Conservation (phyloP, 2,888 invertebrate genomes). For the Hartigia nigra region DNA sequence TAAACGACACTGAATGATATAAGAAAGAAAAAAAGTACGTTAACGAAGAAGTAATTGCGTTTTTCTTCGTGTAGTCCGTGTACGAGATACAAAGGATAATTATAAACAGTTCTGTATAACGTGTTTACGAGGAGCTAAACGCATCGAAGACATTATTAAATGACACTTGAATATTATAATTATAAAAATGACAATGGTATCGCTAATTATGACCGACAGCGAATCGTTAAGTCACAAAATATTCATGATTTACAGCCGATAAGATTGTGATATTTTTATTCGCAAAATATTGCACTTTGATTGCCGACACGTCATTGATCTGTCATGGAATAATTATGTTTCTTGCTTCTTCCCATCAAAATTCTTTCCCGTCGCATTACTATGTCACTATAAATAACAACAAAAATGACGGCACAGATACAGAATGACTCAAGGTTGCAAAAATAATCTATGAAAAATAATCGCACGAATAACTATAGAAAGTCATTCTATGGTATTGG, state of each 20-base stretch:
- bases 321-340: not conserved
- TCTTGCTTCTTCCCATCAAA: not conserved
- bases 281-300: not conserved
- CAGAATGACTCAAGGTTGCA: not conserved
- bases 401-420: not conserved
- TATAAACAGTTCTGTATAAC: too few relatives aligned
- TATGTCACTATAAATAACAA: not conserved
- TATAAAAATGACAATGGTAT: not conserved
- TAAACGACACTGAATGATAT: too few relatives aligned
- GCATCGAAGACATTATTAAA: not conserved
- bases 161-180: not conserved
- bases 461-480: not conserved
- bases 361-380: not conserved
- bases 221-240: not conserved
- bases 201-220: too few relatives aligned
- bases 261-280: not conserved
- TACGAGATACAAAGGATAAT: too few relatives aligned
- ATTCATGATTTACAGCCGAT: not conserved
- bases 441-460: not conserved
- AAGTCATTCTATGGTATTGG: not conserved
- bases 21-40: too few relatives aligned
- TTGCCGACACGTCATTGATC: not conserved
- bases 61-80: too few relatives aligned
- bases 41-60: too few relatives aligned
- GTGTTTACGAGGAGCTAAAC: too few relatives aligned